Conservation (phyloP, 2,888 invertebrate species). For the Mythimna albipuncta region DNA sequence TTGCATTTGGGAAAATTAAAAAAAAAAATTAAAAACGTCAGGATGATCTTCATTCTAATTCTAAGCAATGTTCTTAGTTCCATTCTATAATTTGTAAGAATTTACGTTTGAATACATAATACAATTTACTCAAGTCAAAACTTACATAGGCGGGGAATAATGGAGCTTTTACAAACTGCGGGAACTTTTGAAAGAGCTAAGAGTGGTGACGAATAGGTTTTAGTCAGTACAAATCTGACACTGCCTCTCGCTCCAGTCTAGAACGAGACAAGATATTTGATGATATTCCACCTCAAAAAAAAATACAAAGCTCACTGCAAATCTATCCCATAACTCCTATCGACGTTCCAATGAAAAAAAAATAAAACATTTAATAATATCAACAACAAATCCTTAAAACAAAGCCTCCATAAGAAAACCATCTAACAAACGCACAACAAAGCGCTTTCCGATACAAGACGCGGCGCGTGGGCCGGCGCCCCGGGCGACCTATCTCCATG, state of each 20-base stretch:
- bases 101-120: too few species aligned
- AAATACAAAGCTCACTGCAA: neutral
- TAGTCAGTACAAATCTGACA: too few species aligned
- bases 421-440: constrained; percentile 53
- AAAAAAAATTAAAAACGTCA: too few species aligned
- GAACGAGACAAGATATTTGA: too few species aligned
- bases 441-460: constrained; percentile 58
- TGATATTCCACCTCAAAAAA: too few species aligned
- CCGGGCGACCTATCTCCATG: constrained; percentile 86
- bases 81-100: neutral
- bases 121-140: too few species aligned
- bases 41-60: neutral
- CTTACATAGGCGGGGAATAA: too few species aligned
- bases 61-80: neutral
- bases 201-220: too few species aligned
- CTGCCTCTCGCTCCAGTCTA: too few species aligned
- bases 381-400: constrained; percentile 36
- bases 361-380: constrained; percentile 17
- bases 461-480: constrained; percentile 82
- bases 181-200: too few species aligned
- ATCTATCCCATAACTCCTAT: constrained; percentile 20
- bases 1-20: neutral
- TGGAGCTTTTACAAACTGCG: too few species aligned
- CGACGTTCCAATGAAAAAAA: constrained; percentile 16
- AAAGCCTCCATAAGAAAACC: constrained; percentile 51